Base-by-base conservation (phyloP, 2,888 invertebrate species). In the Reticulitermes lucifugus region DNA sequence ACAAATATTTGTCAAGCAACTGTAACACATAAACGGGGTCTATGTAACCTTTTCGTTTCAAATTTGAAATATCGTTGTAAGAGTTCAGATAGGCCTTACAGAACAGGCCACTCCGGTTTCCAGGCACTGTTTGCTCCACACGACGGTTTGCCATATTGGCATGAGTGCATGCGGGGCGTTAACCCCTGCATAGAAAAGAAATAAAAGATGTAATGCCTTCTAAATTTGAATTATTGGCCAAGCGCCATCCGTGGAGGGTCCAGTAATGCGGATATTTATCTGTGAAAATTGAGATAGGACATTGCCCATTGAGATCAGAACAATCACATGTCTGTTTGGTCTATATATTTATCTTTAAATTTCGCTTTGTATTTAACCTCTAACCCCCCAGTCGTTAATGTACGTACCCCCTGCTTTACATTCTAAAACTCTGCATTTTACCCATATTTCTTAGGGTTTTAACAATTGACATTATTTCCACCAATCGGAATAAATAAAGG, bases 191-290 rank as follows among this genome's bases (percentile, higher is more conserved):
- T 65, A n/a, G 6, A 25, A 25, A 65, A n/a, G n/a, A n/a, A 65
- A n/a, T n/a, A 65, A 65, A 65, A 21, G 9, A 65, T 25, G 65
- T 7, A 65, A n/a, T n/a, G 65, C n/a, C 65, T 65, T 65, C 65
- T 65, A 65, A 65, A 65, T 65, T 65, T 65, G 65, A 65, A 65
- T 65, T n/a, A n/a, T 65, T 65, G 65, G 65, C 65, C 65, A 25
- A 65, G 12, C 14, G n/a, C 65, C 65, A 65, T 65, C n/a, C 25
- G 25, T 25, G 7, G 9, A 25, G 65, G n/a, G 65, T n/a, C n/a
- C 65, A 10, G 65, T 5, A 65, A 25, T 65, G 5, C 6, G 14
- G 25, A 25, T 10, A 25, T 65, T 25, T 65, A 65, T n/a, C n/a
- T 65, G n/a, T 1, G 65, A 65, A 25, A n/a, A 65, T n/a, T 65